phyloP scores from a whole-genome alignment of 2,797 vertebrate genomes.

The Karalla daura region DNA sequence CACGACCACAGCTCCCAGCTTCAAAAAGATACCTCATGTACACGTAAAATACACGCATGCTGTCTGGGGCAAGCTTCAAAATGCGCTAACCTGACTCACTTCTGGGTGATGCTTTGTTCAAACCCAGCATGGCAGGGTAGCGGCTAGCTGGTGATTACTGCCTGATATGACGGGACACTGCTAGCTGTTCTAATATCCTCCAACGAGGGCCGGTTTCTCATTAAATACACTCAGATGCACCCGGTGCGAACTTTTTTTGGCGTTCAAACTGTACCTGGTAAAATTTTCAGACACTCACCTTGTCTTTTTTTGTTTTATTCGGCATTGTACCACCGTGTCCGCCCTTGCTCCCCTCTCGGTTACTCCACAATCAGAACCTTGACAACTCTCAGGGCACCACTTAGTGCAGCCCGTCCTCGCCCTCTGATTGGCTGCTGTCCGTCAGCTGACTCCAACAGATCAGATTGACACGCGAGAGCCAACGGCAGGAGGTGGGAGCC shows the following conservation, averaged over 20 bases:
- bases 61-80: neutral
- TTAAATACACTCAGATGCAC: neutral
- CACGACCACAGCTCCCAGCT: conserved; percentile 24
- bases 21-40: neutral
- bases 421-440: conserved; percentile 65
- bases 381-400: conserved; percentile 67
- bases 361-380: conserved; percentile 70
- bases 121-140: conserved; percentile 36
- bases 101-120: neutral
- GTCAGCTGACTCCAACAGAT: conserved; percentile 64
- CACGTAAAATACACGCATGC: neutral
- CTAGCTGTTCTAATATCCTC: conserved; percentile 9
- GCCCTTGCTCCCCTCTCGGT: conserved; percentile 71
- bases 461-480: neutral
- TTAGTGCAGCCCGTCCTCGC: conserved; percentile 49
- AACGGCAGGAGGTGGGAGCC: neutral
- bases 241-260: neutral
- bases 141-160: conserved; percentile 54
- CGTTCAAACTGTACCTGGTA: rapidly evolving
- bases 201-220: neutral
- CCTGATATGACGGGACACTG: conserved; percentile 58
- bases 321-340: conserved; percentile 82
- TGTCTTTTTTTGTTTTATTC: conserved; percentile 88
- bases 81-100: neutral
- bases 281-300: conserved; percentile 76